Conservation (phyloP, 1,140 invertebrate species). For the Kradibia gibbosae region DNA sequence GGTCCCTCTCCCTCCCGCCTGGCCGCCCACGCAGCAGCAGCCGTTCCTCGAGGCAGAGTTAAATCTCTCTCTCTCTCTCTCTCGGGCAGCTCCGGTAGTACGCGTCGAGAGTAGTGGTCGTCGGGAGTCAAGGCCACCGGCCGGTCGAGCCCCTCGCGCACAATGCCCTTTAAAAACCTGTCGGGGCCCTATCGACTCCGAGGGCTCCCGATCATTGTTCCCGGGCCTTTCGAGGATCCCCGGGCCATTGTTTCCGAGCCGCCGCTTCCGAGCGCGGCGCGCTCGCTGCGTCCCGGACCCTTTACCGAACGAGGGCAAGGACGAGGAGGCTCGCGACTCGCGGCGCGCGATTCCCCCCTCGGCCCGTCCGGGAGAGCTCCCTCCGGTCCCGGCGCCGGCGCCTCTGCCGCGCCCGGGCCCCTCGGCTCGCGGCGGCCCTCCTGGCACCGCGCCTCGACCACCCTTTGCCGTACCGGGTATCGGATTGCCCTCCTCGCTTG, state of each 20-base stretch:
- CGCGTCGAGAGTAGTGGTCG: neutral
- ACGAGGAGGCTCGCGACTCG: too few relatives aligned
- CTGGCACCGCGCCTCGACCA: too few relatives aligned
- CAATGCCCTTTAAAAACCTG: constrained; percentile 34
- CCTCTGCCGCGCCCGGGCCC: neutral
- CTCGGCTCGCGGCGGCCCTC: too few relatives aligned
- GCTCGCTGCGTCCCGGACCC: too few relatives aligned
- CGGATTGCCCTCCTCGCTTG: neutral
- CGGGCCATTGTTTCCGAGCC: neutral
- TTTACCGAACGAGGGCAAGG: neutral
- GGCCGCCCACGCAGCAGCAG: too few relatives aligned
- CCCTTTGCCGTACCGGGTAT: too few relatives aligned
- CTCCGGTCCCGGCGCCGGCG: neutral
- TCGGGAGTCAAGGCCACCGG: constrained; percentile 22
- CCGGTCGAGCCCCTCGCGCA: neutral
- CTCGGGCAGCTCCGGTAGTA: neutral
- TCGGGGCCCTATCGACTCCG: neutral
- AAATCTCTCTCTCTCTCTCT: neutral
- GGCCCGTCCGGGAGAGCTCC: too few relatives aligned
- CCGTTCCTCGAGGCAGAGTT: too few relatives aligned
- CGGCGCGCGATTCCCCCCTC: neutral
- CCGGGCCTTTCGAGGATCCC: neutral
- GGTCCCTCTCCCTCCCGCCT: neutral
- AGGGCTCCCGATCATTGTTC: constrained; percentile 10
- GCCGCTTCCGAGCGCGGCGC: neutral